Percentiles rank a stretch among this genome's conserved stretches.
phyloP scores from a whole-genome alignment of 2,888 invertebrate species.

The Tachina grossa region DNA sequence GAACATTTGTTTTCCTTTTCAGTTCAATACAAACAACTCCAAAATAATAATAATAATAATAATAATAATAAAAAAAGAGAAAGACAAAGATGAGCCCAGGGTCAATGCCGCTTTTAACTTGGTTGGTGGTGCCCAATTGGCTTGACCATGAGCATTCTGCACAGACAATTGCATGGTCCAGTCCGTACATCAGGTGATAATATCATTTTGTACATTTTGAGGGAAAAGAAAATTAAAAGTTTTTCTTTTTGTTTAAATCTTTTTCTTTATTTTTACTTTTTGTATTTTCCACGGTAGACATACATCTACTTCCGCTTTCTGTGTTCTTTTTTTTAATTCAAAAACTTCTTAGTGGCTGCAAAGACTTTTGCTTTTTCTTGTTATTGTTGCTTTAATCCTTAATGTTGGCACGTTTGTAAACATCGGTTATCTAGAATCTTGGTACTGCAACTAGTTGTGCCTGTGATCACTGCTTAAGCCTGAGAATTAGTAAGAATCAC shows the following conservation, averaged over 20 bases:
- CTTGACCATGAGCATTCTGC: conserved; percentile 7
- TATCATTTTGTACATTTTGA: conserved; percentile 47
- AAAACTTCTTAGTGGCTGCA: conserved; percentile 47
- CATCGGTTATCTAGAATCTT: conserved; percentile 67
- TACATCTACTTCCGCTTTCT: conserved; percentile 67
- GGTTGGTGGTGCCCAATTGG: conserved; percentile 23
- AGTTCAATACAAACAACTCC: conserved; percentile 37
- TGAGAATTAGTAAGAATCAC: conserved; percentile 69
- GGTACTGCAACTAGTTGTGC: conserved; percentile 46
- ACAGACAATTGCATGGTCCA: conserved; percentile 3
- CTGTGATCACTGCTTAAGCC: conserved; percentile 68
- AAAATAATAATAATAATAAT: not conserved
- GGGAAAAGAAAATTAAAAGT: conserved; percentile 45
- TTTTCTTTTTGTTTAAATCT: too few relatives aligned
- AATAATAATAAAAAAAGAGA: conserved; percentile 5
- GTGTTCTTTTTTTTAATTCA: not conserved
- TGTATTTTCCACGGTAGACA: conserved; percentile 41
- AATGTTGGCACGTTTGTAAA: conserved; percentile 71
- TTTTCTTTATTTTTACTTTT: conserved; percentile 26
- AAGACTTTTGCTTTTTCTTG: conserved; percentile 67
- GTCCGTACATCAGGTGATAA: conserved; percentile 48
- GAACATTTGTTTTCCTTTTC: conserved; percentile 61
- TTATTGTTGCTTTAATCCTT: conserved; percentile 45
- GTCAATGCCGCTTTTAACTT: conserved; percentile 62
- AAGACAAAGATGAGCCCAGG: conserved; percentile 41